A percentile compares a stretch with the other conserved stretches of the same genome.
phyloP scores from a whole-genome alignment of 2,888 invertebrate species.

The Philonicus albiceps region DNA sequence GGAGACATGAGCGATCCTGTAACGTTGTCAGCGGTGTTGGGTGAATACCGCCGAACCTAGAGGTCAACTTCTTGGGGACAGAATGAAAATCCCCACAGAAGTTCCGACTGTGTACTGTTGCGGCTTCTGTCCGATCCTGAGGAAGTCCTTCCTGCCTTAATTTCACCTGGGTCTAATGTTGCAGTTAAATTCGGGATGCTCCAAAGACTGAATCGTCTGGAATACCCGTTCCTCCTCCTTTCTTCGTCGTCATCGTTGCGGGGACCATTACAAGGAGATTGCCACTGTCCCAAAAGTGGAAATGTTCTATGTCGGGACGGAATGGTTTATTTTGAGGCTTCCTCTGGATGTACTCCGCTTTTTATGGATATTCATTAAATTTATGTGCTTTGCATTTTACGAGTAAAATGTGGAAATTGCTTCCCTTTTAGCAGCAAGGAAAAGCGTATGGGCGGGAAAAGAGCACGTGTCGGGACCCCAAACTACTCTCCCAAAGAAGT shows the following conservation, averaged over 20 bases:
- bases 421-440: neutral
- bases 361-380: slow-evolving; percentile 20
- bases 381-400: neutral
- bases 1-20: neutral
- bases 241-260: neutral
- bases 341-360: neutral
- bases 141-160: neutral
- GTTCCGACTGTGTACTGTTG: neutral
- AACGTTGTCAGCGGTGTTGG: neutral
- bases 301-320: neutral
- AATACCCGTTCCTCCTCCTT: neutral
- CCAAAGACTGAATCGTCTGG: neutral
- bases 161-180: neutral
- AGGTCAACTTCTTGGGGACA: neutral
- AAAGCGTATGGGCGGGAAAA: neutral
- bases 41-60: neutral
- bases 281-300: neutral
- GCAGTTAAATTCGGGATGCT: neutral
- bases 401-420: slow-evolving; percentile 3
- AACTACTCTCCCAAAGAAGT: no score
- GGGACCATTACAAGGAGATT: neutral
- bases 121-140: neutral
- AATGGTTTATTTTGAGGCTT: slow-evolving; percentile 15
- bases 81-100: neutral
- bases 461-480: neutral